Base-by-base conservation (phyloP, 2,888 invertebrate genomes). In the Limnephilus rhombicus region DNA sequence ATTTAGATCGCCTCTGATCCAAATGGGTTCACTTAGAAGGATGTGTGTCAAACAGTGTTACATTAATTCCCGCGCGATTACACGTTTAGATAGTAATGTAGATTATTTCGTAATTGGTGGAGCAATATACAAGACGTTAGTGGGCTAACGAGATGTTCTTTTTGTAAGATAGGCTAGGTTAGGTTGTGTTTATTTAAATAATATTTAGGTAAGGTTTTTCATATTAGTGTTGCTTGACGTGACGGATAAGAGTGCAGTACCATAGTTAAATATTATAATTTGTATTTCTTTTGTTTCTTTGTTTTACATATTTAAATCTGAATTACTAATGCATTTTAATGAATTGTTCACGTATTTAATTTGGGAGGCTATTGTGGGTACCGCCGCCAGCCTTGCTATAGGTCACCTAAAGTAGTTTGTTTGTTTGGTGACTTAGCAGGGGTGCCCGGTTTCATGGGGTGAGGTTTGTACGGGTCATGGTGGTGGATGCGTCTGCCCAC, bases 1-100 rank as follows among this genome's bases (percentile, higher is more conserved):
- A 68, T 18, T 37, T 37, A 83, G 37, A 83, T 34, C 37, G 9
- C 83, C 83, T 41, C 83, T 37, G 83, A 83, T 83, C 41, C 41
- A 83, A 83, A 83, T 41, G 83, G 83, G 12, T 24, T 83, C 83
- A 83, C 83, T 83, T 83, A 83, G 83, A 15, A 34, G 9, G 83
- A 83, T 68, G 68, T 68, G 68, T 68, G 68, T 68, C 68, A 41
- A 83, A 34, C 15, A 18, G 83, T 83, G 83, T 83, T 37, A 37
- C 41, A 83, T 83, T 83, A 83, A 83, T 83, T 37, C n/a, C 31
- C 18, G 18, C 7, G 24, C 9, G 83, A 83, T 83, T 83, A 37
- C 34, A 37, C 24, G 37, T 83, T n/a, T 11, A 83, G 83, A 83
- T 83, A 83, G 24, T 83, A 83, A 29, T 37, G 31, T 18, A 9